These are phyloP conservation scores for Chymomyza caudatula DNA, from an alignment of 2,888 invertebrate genomes.

Conservation along the genomic window DNA sequence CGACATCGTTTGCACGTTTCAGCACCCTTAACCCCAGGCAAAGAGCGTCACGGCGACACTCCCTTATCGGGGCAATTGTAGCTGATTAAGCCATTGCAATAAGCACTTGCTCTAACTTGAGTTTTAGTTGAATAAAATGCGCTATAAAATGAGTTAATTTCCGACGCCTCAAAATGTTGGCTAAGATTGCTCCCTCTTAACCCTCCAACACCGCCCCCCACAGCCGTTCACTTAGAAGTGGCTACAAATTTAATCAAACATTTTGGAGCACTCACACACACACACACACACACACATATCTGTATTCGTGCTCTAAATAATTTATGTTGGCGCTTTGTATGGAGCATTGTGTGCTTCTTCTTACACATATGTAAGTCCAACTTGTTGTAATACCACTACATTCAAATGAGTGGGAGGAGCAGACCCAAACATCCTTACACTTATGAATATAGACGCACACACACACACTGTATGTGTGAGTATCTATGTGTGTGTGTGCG, in stretches of 20 bases:
- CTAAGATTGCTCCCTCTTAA: conserved; percentile 3
- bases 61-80: not conserved
- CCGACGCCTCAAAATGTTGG: conserved; percentile 37
- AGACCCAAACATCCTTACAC: not conserved
- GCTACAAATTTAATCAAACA: conserved; percentile 66
- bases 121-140: conserved; percentile 27
- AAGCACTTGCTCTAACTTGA: conserved; percentile 5
- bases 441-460: not conserved
- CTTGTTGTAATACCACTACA: conserved; percentile 56
- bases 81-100: conserved; percentile 12
- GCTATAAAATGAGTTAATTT: conserved; percentile 67
- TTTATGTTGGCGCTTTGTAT: conserved; percentile 60
- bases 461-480: too few relatives aligned
- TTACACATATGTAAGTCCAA: too few relatives aligned
- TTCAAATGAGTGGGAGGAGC: conserved; percentile 47
- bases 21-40: not conserved
- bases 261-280: conserved; percentile 14
- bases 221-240: conserved; percentile 34
- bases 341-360: conserved; percentile 45
- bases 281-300: not conserved
- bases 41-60: too few relatives aligned
- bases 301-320: conserved; percentile 56
- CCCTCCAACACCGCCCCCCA: not conserved
- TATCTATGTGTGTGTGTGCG: not conserved
- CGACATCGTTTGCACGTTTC: not conserved